A percentile compares a stretch with the other conserved stretches of the same genome.
These are phyloP conservation scores for Lacanobia oleracea DNA, from an alignment of 2,888 invertebrate species.

Conservation along the genomic window DNA sequence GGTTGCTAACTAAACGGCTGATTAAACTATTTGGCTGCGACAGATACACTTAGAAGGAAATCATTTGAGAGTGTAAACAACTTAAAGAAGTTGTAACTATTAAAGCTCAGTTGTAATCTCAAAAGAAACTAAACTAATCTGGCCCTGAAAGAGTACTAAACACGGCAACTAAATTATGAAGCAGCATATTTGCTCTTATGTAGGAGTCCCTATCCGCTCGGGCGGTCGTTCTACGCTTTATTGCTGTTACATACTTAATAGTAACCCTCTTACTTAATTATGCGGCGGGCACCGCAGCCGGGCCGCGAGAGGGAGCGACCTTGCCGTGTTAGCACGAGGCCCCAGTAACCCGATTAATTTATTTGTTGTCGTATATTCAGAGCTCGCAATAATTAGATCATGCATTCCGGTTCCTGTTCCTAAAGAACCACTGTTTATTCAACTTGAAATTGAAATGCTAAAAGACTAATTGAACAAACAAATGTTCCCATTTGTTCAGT, in stretches of 20 bases:
- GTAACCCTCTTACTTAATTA: constrained; percentile 88
- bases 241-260: constrained; percentile 88
- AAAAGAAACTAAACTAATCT: constrained; percentile 47
- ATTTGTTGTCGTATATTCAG: constrained; percentile 79
- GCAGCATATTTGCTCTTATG: constrained; percentile 80
- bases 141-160: constrained; percentile 67
- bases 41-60: neutral
- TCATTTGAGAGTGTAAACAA: neutral
- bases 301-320: constrained; percentile 76
- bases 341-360: constrained; percentile 83
- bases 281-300: constrained; percentile 80
- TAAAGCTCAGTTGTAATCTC: constrained; percentile 20
- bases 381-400: constrained; percentile 75
- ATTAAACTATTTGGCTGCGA: no score
- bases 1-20: no score
- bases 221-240: constrained; percentile 80
- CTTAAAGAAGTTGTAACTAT: neutral
- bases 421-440: constrained; percentile 59
- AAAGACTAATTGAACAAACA: constrained; percentile 39
- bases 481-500: constrained; percentile 38
- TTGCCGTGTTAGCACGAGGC: constrained; percentile 80
- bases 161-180: constrained; percentile 77
- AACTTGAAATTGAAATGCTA: constrained; percentile 47
- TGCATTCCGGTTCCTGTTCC: constrained; percentile 63
- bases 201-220: constrained; percentile 75